These are phyloP conservation scores for Dendrocincla tyrannina DNA, from an alignment of 2,797 vertebrate species.

Conservation along the genomic window DNA sequence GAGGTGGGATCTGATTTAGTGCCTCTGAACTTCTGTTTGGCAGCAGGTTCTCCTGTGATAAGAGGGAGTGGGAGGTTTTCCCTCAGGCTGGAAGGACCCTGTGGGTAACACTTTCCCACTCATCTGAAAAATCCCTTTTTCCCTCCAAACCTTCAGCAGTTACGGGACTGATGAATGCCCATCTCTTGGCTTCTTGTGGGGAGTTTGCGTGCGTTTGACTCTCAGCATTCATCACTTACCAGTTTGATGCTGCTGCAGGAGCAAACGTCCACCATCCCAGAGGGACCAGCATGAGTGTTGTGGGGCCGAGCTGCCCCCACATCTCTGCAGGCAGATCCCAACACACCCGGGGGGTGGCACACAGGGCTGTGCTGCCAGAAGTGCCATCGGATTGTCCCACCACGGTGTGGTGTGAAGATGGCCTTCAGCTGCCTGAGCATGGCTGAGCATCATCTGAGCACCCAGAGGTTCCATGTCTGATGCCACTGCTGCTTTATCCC, in stretches of 20 bases:
- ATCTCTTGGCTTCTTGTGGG: not conserved
- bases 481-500: not conserved
- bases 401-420: not conserved
- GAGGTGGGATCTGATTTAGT: not conserved
- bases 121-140: not conserved
- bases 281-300: not conserved
- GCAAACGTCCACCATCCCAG: not conserved
- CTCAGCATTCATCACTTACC: not conserved
- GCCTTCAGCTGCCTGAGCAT: not conserved
- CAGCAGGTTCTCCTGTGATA: not conserved
- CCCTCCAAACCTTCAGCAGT: not conserved
- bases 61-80: not conserved
- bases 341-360: not conserved
- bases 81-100: not conserved
- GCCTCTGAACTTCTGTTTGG: not conserved
- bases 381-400: rapidly evolving
- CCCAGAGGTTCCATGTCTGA: rapidly evolving
- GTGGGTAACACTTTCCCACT: not conserved
- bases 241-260: not conserved
- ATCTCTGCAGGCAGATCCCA: not conserved
- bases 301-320: rapidly evolving
- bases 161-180: not conserved
- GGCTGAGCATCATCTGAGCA: not conserved
- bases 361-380: not conserved
- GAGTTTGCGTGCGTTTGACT: not conserved